Conservation (phyloP, 2,888 invertebrate genomes). For the Rutpela maculata region DNA sequence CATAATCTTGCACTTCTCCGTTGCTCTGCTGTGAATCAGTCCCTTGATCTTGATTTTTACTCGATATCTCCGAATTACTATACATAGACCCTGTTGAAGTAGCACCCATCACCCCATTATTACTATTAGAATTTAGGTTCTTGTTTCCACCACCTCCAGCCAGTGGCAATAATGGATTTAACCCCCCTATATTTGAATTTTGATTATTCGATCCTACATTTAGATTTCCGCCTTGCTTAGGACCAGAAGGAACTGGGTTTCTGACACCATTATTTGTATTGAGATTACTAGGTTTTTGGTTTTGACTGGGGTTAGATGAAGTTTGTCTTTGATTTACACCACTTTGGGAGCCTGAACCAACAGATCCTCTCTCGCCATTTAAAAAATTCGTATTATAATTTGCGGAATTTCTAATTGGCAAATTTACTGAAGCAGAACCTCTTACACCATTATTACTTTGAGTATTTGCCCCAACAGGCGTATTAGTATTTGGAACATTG, state of each 20-base stretch:
- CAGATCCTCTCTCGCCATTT: conserved; percentile 45
- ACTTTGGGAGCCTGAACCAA: conserved; percentile 2
- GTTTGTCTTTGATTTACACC: conserved; percentile 13
- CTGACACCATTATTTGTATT: background rate
- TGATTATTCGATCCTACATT: background rate
- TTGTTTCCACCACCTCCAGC: conserved; percentile 12
- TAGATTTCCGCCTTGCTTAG: background rate
- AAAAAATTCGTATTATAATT: conserved; percentile 45
- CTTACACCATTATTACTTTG: conserved; percentile 9
- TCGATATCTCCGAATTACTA: background rate
- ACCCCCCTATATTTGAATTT: background rate
- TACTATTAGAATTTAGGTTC: conserved; percentile 11
- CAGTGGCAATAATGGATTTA: background rate
- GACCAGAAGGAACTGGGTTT: background rate
- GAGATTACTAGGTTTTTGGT: background rate
- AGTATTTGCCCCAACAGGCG: background rate
- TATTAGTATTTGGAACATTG: conserved; percentile 8
- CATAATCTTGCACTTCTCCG: conserved; percentile 62
- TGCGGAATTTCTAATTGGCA: conserved; percentile 13
- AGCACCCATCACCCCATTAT: conserved; percentile 23
- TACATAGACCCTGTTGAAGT: conserved; percentile 26
- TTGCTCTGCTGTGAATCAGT: background rate
- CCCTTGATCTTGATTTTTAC: background rate
- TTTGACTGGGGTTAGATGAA: background rate
- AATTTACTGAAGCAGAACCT: background rate